Evolutionary conservation across 1,140 invertebrate species (phyloP).

Genomic region (Drosophila grimshawi): DNA sequence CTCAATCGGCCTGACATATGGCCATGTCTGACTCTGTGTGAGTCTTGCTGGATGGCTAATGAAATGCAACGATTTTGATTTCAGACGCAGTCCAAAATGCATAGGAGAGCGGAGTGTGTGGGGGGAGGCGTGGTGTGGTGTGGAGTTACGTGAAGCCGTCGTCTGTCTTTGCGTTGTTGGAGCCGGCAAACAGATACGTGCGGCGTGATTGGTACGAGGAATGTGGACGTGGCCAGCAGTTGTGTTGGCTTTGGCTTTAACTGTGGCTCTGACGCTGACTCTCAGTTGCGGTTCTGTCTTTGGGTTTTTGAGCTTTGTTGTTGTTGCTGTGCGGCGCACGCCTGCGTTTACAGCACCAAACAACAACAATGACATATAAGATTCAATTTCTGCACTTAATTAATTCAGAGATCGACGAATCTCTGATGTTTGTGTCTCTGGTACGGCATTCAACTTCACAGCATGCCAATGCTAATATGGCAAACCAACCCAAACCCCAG

Average conservation of each 20-base stretch:
- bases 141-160: constrained; percentile 21
- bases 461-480: constrained; percentile 41
- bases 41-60: constrained; percentile 35
- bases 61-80: constrained; percentile 50
- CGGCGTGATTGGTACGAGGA: constrained; percentile 25
- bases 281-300: constrained; percentile 7
- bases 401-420: constrained; percentile 52
- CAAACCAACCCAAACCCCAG: neutral
- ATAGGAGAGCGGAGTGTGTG: neutral
- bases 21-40: neutral
- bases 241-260: constrained; percentile 16
- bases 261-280: neutral
- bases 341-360: constrained; percentile 23
- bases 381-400: constrained; percentile 47
- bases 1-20: too few relatives aligned
- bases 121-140: neutral
- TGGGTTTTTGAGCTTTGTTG: neutral
- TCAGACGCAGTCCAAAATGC: constrained; percentile 13
- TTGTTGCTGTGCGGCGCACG: constrained; percentile 17
- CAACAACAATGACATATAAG: constrained; percentile 36
- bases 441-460: constrained; percentile 35
- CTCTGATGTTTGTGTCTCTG: neutral
- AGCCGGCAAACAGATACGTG: constrained; percentile 35
- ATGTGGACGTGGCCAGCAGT: constrained; percentile 47
- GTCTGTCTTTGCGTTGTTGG: constrained; percentile 13